These are phyloP conservation scores for Actinopyga echinites DNA, from an alignment of 53 echinoderm and acorn worm species.

Conservation along the genomic window DNA sequence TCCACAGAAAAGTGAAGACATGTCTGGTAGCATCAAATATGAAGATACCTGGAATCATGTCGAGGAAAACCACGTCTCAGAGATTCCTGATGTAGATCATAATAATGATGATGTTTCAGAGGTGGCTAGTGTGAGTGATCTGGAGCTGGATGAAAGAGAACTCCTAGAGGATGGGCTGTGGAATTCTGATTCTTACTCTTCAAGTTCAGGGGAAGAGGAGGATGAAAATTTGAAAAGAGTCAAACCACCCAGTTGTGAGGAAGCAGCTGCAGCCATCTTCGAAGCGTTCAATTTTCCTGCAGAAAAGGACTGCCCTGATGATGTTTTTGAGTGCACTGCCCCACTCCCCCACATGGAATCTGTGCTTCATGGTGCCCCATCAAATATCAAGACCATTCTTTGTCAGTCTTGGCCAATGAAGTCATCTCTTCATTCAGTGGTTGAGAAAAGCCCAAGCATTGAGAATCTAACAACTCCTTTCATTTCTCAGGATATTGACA, in stretches of 20 bases:
- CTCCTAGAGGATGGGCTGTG: constrained; percentile 44
- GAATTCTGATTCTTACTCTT: constrained; percentile 13
- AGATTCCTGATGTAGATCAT: background rate
- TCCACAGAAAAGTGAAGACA: background rate
- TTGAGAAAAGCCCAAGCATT: constrained; percentile 39
- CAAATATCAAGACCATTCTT: constrained; percentile 23
- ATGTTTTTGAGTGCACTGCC: background rate
- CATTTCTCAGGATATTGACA: constrained; percentile 25
- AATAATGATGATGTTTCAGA: background rate
- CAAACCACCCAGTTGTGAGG: constrained; percentile 23
- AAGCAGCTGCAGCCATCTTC: constrained; percentile 37
- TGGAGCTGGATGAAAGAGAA: constrained; percentile 37
- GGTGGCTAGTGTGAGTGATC: background rate
- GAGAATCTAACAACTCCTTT: constrained; percentile 18
- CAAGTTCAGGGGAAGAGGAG: constrained; percentile 37
- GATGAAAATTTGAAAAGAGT: background rate
- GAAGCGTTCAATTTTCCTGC: constrained; percentile 19
- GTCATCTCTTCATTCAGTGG: background rate
- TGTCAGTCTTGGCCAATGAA: constrained; percentile 48
- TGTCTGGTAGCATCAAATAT: background rate
- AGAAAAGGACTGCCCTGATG: background rate
- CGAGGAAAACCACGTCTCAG: background rate
- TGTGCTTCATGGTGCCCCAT: background rate
- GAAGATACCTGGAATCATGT: background rate
- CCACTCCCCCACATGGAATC: background rate